Percentiles rank a stretch among this genome's conserved stretches.
Conservation (phyloP, 2,888 invertebrate species). For the Leptopilina syphax region DNA sequence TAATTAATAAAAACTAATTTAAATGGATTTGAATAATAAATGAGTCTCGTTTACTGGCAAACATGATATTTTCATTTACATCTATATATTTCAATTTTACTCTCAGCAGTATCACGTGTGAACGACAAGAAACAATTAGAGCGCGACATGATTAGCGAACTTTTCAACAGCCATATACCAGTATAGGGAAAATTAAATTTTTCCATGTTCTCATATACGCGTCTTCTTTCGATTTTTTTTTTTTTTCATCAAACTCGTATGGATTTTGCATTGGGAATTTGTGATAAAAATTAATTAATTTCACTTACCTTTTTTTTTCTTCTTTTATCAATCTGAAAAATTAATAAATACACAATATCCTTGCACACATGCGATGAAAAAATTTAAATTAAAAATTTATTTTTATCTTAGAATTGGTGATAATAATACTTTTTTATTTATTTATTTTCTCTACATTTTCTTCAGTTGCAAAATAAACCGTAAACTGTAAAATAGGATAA, state of each 20-base stretch:
- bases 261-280: background rate
- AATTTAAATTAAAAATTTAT: no score
- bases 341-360: no score
- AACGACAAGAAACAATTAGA: conserved; percentile 48
- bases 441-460: no score
- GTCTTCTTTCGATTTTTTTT: background rate
- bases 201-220: background rate
- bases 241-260: background rate
- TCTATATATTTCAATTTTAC: conserved; percentile 6
- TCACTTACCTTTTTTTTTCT: background rate
- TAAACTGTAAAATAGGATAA: no score
- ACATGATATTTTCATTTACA: background rate
- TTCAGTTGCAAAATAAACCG: no score
- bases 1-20: conserved; percentile 8
- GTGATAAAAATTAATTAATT: no score
- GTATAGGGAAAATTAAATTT: conserved; percentile 26
- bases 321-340: no score
- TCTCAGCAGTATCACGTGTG: conserved; percentile 29
- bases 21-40: conserved; percentile 19
- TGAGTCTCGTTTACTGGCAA: conserved; percentile 3
- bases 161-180: conserved; percentile 11
- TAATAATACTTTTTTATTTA: no score
- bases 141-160: conserved; percentile 41
- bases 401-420: no score
- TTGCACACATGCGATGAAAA: no score